Evolutionary conservation across 2,797 vertebrate genomes (phyloP), one percentile per base, ranked within the genome.

Genomic region (Macrochelys suwanniensis): DNA sequence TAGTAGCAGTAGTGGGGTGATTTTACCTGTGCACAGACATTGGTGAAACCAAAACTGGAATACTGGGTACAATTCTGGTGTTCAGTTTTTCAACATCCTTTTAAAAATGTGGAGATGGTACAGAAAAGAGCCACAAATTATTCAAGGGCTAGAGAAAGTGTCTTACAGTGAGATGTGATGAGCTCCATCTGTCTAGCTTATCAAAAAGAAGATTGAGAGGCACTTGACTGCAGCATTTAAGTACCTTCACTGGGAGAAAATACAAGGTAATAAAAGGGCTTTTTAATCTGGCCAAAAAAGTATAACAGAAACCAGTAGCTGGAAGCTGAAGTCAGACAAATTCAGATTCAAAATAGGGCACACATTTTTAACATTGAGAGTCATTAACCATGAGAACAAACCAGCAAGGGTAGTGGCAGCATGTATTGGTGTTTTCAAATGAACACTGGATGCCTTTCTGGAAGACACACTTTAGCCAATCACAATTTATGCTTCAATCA

Each of bases 181-280:
- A 45, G 31, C 0, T 53, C n/a, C 13, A 45, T 53, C 53, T 80
- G 45, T 54, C 89, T 31, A 71, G 7, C 4, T 89, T 54, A 37
- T 2, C 3, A 76, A 25, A 49, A 49, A 78, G 21, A 53, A 78
- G 4, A 82, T 10, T 4, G 80, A 53, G 37, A 83, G 19, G 80
- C 74, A 78, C 33, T 37, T 89, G 2, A 56, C 49, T 56, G 1
- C 28, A 11, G 37, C 4, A 10, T 33, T 21, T 11, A 71, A 0
- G 77, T 0, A 1, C 5, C 6, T 1, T 8, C 61, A 26, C 1
- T 11, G 4, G 47, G 33, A 16, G 7, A 0, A 78, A 84, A 4
- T 3, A 21, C 4, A 51, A 42, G 1, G 53, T 2, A 26, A 49
- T 45, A 76, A 82, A 45, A 3, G 21, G 13, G 0, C 7, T 54